Conservation (phyloP, 2,797 vertebrate species). For the Limnodromus scolopaceus region DNA sequence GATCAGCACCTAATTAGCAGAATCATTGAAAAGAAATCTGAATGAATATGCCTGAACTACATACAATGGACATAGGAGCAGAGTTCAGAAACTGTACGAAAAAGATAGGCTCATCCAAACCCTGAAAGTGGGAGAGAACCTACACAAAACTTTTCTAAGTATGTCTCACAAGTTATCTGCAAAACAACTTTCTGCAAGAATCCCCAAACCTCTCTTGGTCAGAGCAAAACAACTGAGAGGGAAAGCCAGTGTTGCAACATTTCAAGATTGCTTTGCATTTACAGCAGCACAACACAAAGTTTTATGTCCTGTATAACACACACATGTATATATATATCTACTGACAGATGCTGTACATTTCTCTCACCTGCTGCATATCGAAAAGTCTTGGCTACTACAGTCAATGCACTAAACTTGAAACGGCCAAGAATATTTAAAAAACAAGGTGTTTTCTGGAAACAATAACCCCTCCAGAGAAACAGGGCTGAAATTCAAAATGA, state of each 20-base stretch:
- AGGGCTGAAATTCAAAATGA: not conserved
- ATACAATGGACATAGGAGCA: not conserved
- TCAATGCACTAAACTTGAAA: not conserved
- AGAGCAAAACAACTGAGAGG: not conserved
- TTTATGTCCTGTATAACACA: not conserved
- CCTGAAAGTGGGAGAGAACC: not conserved
- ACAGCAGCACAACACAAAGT: not conserved
- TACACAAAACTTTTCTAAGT: not conserved
- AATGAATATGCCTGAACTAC: not conserved
- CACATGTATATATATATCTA: not conserved
- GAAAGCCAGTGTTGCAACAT: not conserved
- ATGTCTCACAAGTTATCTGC: not conserved
- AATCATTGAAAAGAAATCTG: not conserved
- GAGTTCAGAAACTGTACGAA: not conserved
- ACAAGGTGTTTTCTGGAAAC: slow-evolving; percentile 29
- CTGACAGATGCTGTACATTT: not conserved
- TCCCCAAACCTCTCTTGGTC: not conserved
- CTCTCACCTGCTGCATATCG: not conserved
- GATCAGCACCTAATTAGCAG: not conserved
- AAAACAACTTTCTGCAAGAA: not conserved
- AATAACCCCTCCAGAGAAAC: not conserved
- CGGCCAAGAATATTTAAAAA: not conserved
- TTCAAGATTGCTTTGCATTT: not conserved
- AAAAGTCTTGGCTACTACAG: not conserved
- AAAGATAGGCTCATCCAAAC: not conserved